A percentile compares a stretch with the other conserved stretches of the same genome.
Conservation (phyloP, 2,888 invertebrate species). For the Platycnemis pennipes region DNA sequence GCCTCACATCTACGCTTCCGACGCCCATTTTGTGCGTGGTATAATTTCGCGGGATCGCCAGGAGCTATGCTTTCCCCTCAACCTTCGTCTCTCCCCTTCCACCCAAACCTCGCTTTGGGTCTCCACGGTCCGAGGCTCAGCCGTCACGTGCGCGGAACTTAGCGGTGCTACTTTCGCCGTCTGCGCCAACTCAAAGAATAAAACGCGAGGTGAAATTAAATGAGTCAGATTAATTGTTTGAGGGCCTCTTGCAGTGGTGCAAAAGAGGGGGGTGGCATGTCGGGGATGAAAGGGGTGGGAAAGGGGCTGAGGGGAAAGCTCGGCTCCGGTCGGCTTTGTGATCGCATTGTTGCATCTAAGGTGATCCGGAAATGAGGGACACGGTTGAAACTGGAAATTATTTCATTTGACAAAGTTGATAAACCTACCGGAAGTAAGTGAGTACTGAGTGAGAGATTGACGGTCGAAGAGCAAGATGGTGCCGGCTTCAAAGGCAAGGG, state of each 20-base stretch:
- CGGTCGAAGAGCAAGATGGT: neutral
- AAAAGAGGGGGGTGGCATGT: too few relatives aligned
- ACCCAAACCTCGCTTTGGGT: neutral
- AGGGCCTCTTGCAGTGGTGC: neutral
- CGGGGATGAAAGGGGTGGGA: neutral
- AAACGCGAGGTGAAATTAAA: slow-evolving; percentile 1
- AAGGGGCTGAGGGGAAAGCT: neutral
- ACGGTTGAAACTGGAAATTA: neutral
- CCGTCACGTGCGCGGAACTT: neutral
- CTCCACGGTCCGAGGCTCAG: neutral
- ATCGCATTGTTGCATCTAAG: neutral
- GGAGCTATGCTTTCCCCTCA: neutral
- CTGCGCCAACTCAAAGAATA: slow-evolving; percentile 6
- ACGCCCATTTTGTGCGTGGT: neutral
- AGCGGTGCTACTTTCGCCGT: neutral
- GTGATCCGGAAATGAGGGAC: neutral
- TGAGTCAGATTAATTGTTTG: neutral
- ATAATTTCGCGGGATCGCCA: slow-evolving; percentile 7
- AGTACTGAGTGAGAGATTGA: neutral
- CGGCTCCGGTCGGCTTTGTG: neutral
- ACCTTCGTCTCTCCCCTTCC: neutral
- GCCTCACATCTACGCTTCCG: slow-evolving; percentile 13
- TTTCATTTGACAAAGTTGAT: neutral
- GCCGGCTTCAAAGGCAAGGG: neutral
- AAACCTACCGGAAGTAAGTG: neutral